Evolutionary conservation across 2,797 vertebrate species (phyloP).

Genomic region (Brotula barbata): DNA sequence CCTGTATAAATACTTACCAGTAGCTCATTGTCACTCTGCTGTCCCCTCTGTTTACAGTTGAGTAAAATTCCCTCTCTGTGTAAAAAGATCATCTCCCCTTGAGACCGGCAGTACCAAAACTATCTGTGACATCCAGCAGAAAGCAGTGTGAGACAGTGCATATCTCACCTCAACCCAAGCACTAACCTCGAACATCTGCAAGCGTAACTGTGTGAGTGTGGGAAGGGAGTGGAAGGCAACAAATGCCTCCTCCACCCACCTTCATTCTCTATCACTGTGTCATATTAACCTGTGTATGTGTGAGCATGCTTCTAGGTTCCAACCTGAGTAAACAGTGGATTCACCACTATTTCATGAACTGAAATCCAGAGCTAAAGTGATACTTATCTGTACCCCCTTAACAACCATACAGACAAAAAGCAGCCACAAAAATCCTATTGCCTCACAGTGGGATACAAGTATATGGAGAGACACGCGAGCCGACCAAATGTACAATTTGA

Average conservation of each 20-base stretch:
- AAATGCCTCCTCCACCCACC: conserved; percentile 58
- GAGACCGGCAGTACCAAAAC: conserved; percentile 17
- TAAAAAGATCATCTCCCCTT: conserved; percentile 69
- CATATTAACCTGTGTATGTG: conserved; percentile 49
- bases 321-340: conserved; percentile 36
- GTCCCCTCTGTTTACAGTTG: conserved; percentile 64
- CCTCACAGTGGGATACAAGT: conserved; percentile 1
- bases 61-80: conserved; percentile 68
- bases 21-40: conserved; percentile 27
- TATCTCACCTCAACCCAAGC: conserved; percentile 46
- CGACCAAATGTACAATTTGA: background rate
- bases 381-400: conserved; percentile 29
- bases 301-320: conserved; percentile 9
- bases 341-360: conserved; percentile 33
- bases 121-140: conserved; percentile 11
- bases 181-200: conserved; percentile 37
- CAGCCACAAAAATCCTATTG: conserved; percentile 8
- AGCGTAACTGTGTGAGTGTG: conserved; percentile 18
- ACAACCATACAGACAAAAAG: conserved; percentile 9
- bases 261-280: conserved; percentile 57
- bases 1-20: conserved; percentile 61
- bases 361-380: conserved; percentile 37
- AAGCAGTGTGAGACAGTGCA: conserved; percentile 18
- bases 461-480: too few relatives aligned
- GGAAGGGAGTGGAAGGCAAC: conserved; percentile 26